phyloP scores from a whole-genome alignment of 35 echinoderm and acorn worm species.

The Eucidaris tribuloides region DNA sequence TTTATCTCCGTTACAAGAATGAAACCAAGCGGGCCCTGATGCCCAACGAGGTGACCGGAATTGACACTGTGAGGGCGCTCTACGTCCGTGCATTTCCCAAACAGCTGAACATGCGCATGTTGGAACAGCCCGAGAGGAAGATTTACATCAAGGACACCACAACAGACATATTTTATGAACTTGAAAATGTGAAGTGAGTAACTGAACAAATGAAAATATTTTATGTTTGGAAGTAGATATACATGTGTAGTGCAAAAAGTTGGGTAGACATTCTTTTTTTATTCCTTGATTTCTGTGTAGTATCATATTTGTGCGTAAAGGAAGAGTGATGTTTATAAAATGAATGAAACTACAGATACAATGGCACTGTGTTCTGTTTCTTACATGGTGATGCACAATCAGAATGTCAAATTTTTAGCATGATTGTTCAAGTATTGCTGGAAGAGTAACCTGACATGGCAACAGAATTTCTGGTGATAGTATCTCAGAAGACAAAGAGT shows the following conservation, averaged over 20 bases:
- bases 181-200: constrained; percentile 90
- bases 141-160: constrained; percentile 89
- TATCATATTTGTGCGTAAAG: neutral
- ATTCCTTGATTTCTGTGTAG: too few species aligned
- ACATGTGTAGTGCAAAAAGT: neutral
- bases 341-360: too few species aligned
- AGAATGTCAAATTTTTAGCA: too few species aligned
- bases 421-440: too few species aligned
- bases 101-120: constrained; percentile 67
- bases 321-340: too few species aligned
- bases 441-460: too few species aligned
- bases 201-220: neutral
- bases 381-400: too few species aligned
- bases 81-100: constrained; percentile 87
- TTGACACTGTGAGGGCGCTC: constrained; percentile 95
- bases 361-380: too few species aligned
- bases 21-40: constrained; percentile 94
- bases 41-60: constrained; percentile 95
- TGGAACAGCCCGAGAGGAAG: constrained; percentile 72
- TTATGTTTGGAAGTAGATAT: neutral
- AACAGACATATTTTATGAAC: constrained; percentile 95
- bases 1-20: constrained; percentile 91
- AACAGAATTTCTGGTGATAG: too few species aligned
- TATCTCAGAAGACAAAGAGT: too few species aligned
- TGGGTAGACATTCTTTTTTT: neutral